phyloP scores from a whole-genome alignment of 2,797 vertebrate species.

The Xiphorhynchus erythropygius region DNA sequence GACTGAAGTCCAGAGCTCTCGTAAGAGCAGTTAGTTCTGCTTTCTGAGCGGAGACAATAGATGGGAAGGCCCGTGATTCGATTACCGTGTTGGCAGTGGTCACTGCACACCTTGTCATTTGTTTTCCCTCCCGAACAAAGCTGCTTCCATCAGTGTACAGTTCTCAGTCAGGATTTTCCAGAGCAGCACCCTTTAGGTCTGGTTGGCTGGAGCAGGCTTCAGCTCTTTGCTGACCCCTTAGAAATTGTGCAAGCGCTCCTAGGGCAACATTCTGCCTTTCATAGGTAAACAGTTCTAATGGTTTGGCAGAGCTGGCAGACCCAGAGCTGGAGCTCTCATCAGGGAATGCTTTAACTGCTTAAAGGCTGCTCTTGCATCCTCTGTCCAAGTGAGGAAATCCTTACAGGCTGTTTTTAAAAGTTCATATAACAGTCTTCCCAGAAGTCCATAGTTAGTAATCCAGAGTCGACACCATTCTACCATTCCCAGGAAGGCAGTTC shows the following conservation, averaged over 20 bases:
- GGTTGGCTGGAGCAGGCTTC: neutral
- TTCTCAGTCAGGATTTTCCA: neutral
- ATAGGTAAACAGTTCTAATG: neutral
- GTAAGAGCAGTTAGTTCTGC: neutral
- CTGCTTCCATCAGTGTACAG: neutral
- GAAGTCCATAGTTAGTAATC: neutral
- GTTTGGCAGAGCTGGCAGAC: neutral
- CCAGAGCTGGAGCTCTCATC: neutral
- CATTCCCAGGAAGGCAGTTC: neutral
- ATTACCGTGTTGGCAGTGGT: neutral
- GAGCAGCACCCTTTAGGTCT: neutral
- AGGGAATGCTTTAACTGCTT: neutral
- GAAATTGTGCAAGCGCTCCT: neutral
- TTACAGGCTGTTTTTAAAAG: neutral
- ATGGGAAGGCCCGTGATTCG: neutral
- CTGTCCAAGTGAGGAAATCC: neutral
- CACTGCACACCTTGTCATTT: neutral
- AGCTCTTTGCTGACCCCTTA: neutral
- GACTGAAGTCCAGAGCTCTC: neutral
- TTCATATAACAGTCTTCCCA: neutral
- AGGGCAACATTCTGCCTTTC: neutral
- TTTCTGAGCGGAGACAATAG: neutral
- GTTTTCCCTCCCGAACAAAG: neutral
- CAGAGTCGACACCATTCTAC: neutral
- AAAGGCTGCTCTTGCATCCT: neutral